Evolutionary conservation across 2,888 invertebrate species (phyloP), one percentile per base, ranked within the genome.

Genomic region (Stratiomys singularior): DNA sequence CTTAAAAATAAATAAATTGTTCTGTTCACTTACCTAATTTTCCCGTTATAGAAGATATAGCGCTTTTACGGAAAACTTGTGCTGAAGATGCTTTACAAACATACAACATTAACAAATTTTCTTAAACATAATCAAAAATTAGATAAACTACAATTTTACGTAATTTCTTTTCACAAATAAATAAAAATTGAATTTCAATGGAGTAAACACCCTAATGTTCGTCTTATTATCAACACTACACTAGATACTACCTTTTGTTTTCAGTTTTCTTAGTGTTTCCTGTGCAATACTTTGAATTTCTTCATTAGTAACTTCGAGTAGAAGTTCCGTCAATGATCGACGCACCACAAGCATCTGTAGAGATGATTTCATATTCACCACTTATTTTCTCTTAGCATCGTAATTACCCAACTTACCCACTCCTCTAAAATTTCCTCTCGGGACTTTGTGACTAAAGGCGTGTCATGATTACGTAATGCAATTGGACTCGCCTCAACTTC

Each of bases 271-370:
- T 88, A 93, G 90, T 86, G 96, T 94, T 89, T 97, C 96, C 87
- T 92, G 91, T 88, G 95, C 95, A 85, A 97, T 92, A 84, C 89
- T 89, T 84, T 91, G 89, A 85, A 98, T 95, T 90, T 97, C 96
- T 87, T 93, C 92, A 87, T 94, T 95, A 27, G 98, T 98, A 83
- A 97, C 97, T 87, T 96, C 96, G 83, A 98, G 90, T 80, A 99
- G 91, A 84, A 98, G 93, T 89, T 97, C 97, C 37, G 98, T 98
- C 88, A 98, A 90, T 82, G 94, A 93, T 80, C 93, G 91, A 79
- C 97, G 92, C 74, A 98, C 95, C 84, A 92, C 92, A 85, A 94
- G 88, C 95, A 97, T 96, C 95, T 95, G 87, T 78, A 81, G 23
- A 25, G 44, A 30, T 66, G 81, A 76, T 76, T 80, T 81, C 25